Conservation (phyloP, 2,797 vertebrate species). For the Neosilurus mollespiculum region DNA sequence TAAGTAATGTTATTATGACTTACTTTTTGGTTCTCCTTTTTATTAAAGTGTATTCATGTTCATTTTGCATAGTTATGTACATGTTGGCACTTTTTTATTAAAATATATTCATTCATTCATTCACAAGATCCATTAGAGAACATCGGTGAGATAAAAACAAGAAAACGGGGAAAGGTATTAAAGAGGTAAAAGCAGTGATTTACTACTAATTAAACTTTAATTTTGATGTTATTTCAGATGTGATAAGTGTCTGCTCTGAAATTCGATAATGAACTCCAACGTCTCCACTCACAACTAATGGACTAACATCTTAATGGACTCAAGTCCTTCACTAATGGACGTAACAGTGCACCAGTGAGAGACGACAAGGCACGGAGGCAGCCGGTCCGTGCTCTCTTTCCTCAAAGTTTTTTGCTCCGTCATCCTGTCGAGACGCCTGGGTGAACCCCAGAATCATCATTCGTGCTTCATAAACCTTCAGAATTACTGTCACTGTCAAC, state of each 20-base stretch:
- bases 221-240: constrained; percentile 42
- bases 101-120: no score
- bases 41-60: no score
- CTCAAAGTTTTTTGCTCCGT: background rate
- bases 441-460: constrained; percentile 13
- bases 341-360: constrained; percentile 6
- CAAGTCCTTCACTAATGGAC: constrained; percentile 35
- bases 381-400: background rate
- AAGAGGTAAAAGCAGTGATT: background rate
- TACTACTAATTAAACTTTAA: constrained; percentile 48
- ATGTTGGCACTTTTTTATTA: no score
- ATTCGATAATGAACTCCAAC: constrained; percentile 32
- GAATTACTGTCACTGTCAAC: constrained; percentile 28
- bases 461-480: background rate
- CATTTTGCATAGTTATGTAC: no score
- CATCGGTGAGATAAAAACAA: background rate
- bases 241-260: constrained; percentile 45
- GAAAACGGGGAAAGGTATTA: constrained; percentile 13
- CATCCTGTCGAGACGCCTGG: background rate
- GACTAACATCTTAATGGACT: constrained; percentile 36
- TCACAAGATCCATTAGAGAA: background rate
- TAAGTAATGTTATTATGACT: no score
- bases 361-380: background rate
- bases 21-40: no score
- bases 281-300: constrained; percentile 28